These are phyloP conservation scores for Taurulus bubalis DNA, from an alignment of 2,113 vertebrate species.

Conservation along the genomic window DNA sequence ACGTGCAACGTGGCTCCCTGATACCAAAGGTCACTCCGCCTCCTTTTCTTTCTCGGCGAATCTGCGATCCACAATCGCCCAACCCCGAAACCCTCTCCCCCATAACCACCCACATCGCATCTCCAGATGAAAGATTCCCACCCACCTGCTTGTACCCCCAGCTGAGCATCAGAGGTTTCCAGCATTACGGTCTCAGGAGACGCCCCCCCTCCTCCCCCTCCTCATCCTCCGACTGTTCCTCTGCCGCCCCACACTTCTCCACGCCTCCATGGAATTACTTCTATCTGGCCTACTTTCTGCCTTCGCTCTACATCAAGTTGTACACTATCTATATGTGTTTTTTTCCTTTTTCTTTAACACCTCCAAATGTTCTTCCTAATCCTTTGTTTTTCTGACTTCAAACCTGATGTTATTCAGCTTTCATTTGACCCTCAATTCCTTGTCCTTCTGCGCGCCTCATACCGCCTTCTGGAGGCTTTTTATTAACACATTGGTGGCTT, in stretches of 20 bases:
- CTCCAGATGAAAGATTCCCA: conserved; percentile 66
- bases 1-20: conserved; percentile 44
- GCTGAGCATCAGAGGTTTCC: conserved; percentile 73
- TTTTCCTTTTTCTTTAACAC: conserved; percentile 52
- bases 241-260: conserved; percentile 55
- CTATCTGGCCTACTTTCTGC: conserved; percentile 83
- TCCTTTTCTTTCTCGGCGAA: conserved; percentile 38
- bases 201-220: conserved; percentile 25
- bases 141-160: conserved; percentile 77
- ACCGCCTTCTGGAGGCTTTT: conserved; percentile 27
- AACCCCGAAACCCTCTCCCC: neutral
- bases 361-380: conserved; percentile 58
- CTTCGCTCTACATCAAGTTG: conserved; percentile 70
- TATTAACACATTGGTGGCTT: conserved; percentile 51
- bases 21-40: conserved; percentile 70
- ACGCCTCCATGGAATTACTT: conserved; percentile 79
- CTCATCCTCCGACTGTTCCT: conserved; percentile 26
- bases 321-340: conserved; percentile 68
- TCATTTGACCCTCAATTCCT: conserved; percentile 35
- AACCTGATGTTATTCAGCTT: conserved; percentile 36
- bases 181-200: conserved; percentile 67
- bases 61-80: conserved; percentile 12
- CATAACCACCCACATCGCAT: conserved; percentile 64
- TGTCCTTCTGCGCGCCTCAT: conserved; percentile 3
- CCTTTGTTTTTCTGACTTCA: conserved; percentile 43